Percentiles rank a stretch among this genome's conserved stretches.
Conservation (phyloP, 1,140 invertebrate genomes). For the Brachionus rubens region DNA sequence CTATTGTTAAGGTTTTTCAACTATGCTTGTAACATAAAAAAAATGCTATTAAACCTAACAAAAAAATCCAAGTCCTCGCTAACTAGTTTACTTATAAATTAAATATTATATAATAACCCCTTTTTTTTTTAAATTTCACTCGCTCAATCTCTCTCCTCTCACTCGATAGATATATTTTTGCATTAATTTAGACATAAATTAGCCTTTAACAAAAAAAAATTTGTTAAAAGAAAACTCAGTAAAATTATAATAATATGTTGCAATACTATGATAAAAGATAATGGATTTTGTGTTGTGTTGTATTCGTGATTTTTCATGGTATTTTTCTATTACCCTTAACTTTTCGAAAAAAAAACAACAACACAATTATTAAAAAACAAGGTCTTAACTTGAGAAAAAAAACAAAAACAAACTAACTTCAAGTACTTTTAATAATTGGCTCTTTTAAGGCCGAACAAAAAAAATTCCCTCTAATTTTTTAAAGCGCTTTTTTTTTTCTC, state of each 20-base stretch:
- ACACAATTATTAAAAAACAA: no score
- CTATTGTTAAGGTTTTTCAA: neutral
- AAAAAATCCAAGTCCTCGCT: constrained; percentile 31
- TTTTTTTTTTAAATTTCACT: constrained; percentile 10
- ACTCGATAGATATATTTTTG: constrained; percentile 14
- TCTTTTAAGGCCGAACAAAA: neutral
- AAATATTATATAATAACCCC: constrained; percentile 36
- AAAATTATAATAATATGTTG: constrained; percentile 20
- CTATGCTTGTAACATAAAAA: constrained; percentile 32
- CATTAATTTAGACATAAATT: constrained; percentile 28
- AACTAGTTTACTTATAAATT: constrained; percentile 40
- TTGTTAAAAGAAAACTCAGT: neutral
- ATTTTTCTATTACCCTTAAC: neutral
- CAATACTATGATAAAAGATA: constrained; percentile 42
- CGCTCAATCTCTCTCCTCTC: constrained; percentile 27
- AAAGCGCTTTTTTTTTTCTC: constrained; percentile 29
- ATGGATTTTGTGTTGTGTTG: constrained; percentile 14
- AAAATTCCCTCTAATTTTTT: constrained; percentile 24
- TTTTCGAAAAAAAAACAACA: no score
- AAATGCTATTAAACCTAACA: constrained; percentile 39
- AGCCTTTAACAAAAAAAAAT: constrained; percentile 36
- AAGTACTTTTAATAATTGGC: neutral
- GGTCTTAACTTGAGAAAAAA: no score
- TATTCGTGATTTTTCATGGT: neutral
- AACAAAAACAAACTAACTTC: no score